Evolutionary conservation across 2,888 invertebrate species (phyloP).

Genomic region (Bombylius major): DNA sequence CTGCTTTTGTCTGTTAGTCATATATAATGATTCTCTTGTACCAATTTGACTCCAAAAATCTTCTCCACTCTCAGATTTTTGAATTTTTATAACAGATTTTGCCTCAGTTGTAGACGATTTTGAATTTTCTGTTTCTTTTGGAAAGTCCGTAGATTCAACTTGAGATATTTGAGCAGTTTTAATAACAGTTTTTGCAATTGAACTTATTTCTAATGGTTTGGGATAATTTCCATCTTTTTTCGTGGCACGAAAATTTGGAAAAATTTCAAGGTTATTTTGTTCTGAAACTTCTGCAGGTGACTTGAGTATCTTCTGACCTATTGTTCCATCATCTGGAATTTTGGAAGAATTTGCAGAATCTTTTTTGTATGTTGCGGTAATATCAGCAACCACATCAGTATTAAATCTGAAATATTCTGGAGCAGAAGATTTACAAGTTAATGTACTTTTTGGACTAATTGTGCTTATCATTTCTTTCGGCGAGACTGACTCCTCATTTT

Average conservation of each 20-base stretch:
- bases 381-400: background rate
- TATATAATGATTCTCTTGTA: slow-evolving; percentile 50
- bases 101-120: slow-evolving; percentile 2
- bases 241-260: background rate
- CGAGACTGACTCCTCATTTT: slow-evolving; percentile 19
- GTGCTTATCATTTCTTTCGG: background rate
- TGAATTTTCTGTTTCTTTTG: background rate
- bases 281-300: background rate
- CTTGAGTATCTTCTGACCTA: background rate
- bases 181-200: background rate
- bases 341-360: background rate
- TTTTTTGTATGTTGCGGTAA: no score
- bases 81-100: slow-evolving; percentile 13
- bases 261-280: background rate
- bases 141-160: background rate
- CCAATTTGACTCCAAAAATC: slow-evolving; percentile 57
- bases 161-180: background rate
- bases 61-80: slow-evolving; percentile 31
- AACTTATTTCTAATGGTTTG: background rate
- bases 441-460: no score
- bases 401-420: slow-evolving; percentile 4
- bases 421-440: background rate
- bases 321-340: background rate
- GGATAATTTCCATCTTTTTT: background rate
- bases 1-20: slow-evolving; percentile 43